A percentile compares a stretch with the other conserved stretches of the same genome.
phyloP scores from a whole-genome alignment of 92 coral and sea anemone species.

The Chrysogorgia sp. region DNA sequence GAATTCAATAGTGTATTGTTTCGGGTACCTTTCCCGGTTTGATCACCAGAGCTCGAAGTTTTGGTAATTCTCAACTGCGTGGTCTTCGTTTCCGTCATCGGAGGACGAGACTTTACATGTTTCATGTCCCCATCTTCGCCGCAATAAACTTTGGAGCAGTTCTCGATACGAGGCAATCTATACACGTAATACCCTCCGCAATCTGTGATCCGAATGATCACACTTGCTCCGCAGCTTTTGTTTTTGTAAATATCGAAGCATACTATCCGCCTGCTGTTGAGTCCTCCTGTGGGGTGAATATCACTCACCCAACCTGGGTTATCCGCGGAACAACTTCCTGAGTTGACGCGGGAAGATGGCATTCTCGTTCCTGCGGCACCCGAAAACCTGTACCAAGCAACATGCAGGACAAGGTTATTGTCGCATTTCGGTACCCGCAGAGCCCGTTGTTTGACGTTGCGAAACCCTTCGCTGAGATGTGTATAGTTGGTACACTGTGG shows the following conservation, averaged over 20 bases:
- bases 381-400: constrained; percentile 56
- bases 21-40: too few relatives aligned
- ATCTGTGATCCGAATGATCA: constrained; percentile 9
- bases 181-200: constrained; percentile 46
- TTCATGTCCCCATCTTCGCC: neutral
- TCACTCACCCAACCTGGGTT: constrained; percentile 56
- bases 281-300: constrained; percentile 30
- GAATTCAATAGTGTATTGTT: too few relatives aligned
- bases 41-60: too few relatives aligned
- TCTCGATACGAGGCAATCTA: constrained; percentile 3
- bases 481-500: constrained; percentile 7
- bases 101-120: too few relatives aligned
- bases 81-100: too few relatives aligned
- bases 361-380: constrained; percentile 55
- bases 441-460: neutral
- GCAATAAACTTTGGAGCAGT: constrained; percentile 12
- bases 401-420: neutral
- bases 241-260: constrained; percentile 29
- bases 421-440: constrained; percentile 20
- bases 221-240: neutral
- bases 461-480: neutral
- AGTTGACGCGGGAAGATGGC: constrained; percentile 25
- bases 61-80: too few relatives aligned
- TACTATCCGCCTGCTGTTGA: neutral
- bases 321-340: constrained; percentile 37